Evolutionary conservation across 2,797 vertebrate species (phyloP).

Genomic region (Anas acuta): DNA sequence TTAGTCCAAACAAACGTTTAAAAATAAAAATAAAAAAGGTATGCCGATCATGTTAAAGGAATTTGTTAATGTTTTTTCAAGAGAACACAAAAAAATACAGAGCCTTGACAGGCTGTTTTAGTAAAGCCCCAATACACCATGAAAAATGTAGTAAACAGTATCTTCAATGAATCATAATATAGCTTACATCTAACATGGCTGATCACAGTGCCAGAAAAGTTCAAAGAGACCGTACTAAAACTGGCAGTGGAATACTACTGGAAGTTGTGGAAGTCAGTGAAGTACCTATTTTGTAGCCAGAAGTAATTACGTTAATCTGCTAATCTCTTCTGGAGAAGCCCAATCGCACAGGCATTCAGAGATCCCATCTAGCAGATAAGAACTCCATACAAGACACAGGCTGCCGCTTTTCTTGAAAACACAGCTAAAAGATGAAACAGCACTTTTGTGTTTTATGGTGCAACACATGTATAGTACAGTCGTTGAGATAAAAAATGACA

Average conservation of each 20-base stretch:
- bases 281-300: slow-evolving; percentile 39
- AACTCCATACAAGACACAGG: neutral
- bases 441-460: rapidly evolving
- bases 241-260: neutral
- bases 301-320: neutral
- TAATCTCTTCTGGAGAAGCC: slow-evolving; percentile 39
- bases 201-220: slow-evolving; percentile 10
- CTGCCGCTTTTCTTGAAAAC: neutral
- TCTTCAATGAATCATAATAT: slow-evolving; percentile 25
- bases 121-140: neutral
- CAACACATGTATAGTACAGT: neutral
- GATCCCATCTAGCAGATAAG: slow-evolving; percentile 20
- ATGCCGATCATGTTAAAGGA: neutral
- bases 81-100: neutral
- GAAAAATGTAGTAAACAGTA: neutral
- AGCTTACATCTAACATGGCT: slow-evolving; percentile 28
- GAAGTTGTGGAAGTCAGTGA: neutral
- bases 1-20: neutral
- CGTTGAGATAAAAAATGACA: neutral
- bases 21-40: neutral
- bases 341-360: neutral
- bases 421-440: neutral
- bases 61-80: neutral
- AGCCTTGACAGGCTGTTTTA: neutral
- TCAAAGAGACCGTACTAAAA: slow-evolving; percentile 29